Evolutionary conservation across 53 echinoderm and acorn worm species (phyloP), one percentile per base, ranked within the genome.

Genomic region (Holothuria scabra): DNA sequence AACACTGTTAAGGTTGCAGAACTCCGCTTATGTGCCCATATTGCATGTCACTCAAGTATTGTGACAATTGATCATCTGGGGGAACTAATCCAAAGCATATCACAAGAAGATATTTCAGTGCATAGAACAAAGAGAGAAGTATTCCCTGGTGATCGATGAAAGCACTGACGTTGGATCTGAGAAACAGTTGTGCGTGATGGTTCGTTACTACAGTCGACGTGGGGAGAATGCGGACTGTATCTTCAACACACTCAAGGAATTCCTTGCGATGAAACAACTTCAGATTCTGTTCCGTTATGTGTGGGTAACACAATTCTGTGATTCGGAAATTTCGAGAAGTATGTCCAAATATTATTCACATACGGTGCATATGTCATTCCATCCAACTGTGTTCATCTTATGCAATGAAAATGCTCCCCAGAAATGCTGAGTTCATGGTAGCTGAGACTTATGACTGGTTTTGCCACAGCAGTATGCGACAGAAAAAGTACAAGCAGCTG

Each of bases 131-230:
- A 19, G 16, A 35, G 37, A 67, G 32, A 67, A 67, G 67, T 67
- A 67, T 67, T 67, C 32, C 0, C 32, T 35, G 3, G 35, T 16
- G 32, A 67, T 67, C 8, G 67, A 67, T 67, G 32, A 67, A 31
- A 67, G 67, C 67, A 67, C 67, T 67, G 67, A 67, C 32, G 67
- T 35, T 67, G 67, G 67, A 11, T 67, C 67, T 67, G 67, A 67
- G 67, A 67, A 67, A 67, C 67, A 67, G 32, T 31, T 67, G 12
- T 67, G 67, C 67, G 32, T 67, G 32, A 67, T 67, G 37, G 67
- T 67, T 67, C 67, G 67, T 67, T 67, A 67, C 32, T 35, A 67
- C 32, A 67, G 67, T 18, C 33, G 34, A 67, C 9, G 19, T 67
- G 67, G 21, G 19, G 66, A 16, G 10, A 67, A 67, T 31, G 28